phyloP scores from a whole-genome alignment of 1,140 invertebrate species.

The Procambarus virginalis region DNA sequence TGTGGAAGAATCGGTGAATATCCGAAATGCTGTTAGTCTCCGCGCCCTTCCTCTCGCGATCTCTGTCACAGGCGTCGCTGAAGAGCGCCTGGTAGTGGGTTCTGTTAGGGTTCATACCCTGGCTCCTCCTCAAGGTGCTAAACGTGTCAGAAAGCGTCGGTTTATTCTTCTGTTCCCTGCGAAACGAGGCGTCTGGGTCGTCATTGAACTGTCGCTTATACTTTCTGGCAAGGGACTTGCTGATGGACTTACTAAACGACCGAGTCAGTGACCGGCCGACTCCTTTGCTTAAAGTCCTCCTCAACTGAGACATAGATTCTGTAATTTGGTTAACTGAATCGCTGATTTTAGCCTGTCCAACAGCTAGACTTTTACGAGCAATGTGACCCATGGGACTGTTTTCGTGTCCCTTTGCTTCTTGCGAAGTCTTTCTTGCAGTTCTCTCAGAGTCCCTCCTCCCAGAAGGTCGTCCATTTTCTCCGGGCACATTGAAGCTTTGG shows the following conservation, averaged over 20 bases:
- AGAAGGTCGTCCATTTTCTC: not conserved
- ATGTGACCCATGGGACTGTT: conserved; percentile 15
- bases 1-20: conserved; percentile 33
- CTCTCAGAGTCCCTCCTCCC: not conserved
- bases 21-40: conserved; percentile 3
- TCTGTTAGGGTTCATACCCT: conserved; percentile 3
- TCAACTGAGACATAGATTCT: conserved; percentile 35
- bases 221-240: conserved; percentile 11
- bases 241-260: conserved; percentile 33
- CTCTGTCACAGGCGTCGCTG: not conserved
- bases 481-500: not conserved
- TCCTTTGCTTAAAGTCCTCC: conserved; percentile 25
- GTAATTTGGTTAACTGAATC: conserved; percentile 39
- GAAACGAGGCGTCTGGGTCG: not conserved
- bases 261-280: conserved; percentile 33
- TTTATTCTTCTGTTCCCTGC: not conserved
- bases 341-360: conserved; percentile 44
- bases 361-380: conserved; percentile 21
- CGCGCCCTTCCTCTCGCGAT: not conserved
- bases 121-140: conserved; percentile 40
- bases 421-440: not conserved
- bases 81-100: conserved; percentile 35
- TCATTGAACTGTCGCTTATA: conserved; percentile 48
- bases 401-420: not conserved
- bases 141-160: conserved; percentile 14